Evolutionary conservation across 2,797 vertebrate genomes (phyloP).

Genomic region (Apodemus agrarius): DNA sequence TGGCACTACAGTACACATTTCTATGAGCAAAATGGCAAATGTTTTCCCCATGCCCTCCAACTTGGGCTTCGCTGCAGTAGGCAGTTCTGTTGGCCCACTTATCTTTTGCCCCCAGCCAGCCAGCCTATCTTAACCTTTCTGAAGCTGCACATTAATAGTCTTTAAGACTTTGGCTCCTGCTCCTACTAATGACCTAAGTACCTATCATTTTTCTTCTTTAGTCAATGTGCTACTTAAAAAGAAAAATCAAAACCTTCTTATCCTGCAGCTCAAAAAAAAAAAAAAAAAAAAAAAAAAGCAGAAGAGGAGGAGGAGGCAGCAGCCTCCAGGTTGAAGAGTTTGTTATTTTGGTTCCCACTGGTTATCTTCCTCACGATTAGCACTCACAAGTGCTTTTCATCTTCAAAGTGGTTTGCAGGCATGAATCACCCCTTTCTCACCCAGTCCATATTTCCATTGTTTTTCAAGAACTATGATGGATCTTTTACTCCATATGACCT

Average conservation of each 20-base stretch:
- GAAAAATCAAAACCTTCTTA: background rate
- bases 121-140: conserved; percentile 56
- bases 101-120: background rate
- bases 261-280: background rate
- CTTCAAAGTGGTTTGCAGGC: conserved; percentile 57
- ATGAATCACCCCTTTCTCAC: conserved; percentile 22
- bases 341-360: background rate
- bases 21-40: background rate
- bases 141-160: conserved; percentile 45
- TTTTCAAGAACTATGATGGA: conserved; percentile 67
- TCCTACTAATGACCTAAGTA: conserved; percentile 60
- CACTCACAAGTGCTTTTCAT: conserved; percentile 72
- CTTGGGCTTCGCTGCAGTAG: background rate
- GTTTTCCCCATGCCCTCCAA: background rate
- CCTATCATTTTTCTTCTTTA: conserved; percentile 63
- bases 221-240: background rate
- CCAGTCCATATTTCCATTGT: conserved; percentile 53
- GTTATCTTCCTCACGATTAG: conserved; percentile 50
- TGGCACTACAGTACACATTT: conserved; percentile 4
- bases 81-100: background rate
- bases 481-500: conserved; percentile 73
- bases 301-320: conserved; percentile 28
- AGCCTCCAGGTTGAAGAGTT: background rate
- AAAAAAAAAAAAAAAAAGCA: no score
- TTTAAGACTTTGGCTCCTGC: conserved; percentile 22